These are phyloP conservation scores for Cacatua alba DNA, from an alignment of 2,113 vertebrate species.

Conservation along the genomic window DNA sequence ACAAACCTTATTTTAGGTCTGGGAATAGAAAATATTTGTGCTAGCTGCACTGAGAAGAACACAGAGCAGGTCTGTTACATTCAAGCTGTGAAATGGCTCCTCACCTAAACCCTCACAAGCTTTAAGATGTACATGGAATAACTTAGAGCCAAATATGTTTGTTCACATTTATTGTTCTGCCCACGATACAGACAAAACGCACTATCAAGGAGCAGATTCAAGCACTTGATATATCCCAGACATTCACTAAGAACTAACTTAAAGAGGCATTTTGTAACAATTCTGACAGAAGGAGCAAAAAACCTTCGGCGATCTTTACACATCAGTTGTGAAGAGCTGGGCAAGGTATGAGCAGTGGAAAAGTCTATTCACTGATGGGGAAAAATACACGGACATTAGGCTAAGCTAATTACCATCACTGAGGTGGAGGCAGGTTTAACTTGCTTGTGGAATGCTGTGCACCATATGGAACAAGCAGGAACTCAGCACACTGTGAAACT, in stretches of 20 bases:
- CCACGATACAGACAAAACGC: background rate
- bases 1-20: background rate
- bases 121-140: background rate
- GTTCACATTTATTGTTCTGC: background rate
- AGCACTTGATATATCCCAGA: background rate
- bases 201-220: background rate
- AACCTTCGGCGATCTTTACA: background rate
- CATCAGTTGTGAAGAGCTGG: background rate
- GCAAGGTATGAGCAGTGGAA: background rate
- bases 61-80: background rate
- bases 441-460: background rate
- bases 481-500: too few relatives aligned
- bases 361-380: background rate
- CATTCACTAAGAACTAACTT: background rate
- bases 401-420: background rate
- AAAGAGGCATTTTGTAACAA: background rate
- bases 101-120: background rate
- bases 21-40: background rate
- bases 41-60: rapidly evolving
- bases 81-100: background rate
- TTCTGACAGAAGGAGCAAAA: background rate
- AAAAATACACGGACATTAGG: background rate
- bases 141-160: background rate
- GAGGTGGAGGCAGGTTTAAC: background rate
- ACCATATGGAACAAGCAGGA: background rate